Evolutionary conservation across 2,113 vertebrate species (phyloP), one percentile per base, ranked within the genome.

Genomic region (Platichthys stellatus): DNA sequence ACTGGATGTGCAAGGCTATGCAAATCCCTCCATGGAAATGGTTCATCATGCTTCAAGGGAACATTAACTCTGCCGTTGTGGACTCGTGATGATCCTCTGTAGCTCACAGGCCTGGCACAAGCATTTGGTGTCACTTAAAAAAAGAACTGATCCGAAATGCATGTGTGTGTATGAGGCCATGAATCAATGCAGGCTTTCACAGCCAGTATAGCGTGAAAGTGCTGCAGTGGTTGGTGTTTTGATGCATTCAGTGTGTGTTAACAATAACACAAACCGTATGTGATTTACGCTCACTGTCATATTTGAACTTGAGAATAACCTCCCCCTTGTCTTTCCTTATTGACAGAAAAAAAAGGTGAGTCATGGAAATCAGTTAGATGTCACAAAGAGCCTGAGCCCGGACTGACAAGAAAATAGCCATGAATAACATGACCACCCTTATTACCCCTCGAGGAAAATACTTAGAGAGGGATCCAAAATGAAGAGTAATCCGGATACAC

Each of bases 361-460:
- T 82, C 82, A 90, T 90, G 66, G 86, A 89, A 89, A 90, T 91
- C 89, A 87, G 79, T 78, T 89, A 58, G 74, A 91, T 86, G 83
- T 90, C 90, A 89, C 76, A 64, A 76, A 85, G 78, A 87, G 86
- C 72, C 75, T 69, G 75, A 78, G 84, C 83, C 69, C 62, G 74
- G 86, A 88, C 85, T 94, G 94, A 93, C 93, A 93, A 80, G 91
- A 92, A 94, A 94, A 94, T 92, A 72, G 87, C 86, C 85, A 75
- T 72, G 90, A 92, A 94, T 86, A 94, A 93, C 87, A 92, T 85
- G 89, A 91, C 90, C 90, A 88, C 86, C 83, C 86, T 88, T 59
- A 91, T 93, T 92, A 90, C 85, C 83, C 73, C 67, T 78, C 75
- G 64, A 86, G 80, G 84, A 92, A 92, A 94, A 94, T 86, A 90